Conservation (phyloP, 2,797 vertebrate species). For the Taenioides sp. region DNA sequence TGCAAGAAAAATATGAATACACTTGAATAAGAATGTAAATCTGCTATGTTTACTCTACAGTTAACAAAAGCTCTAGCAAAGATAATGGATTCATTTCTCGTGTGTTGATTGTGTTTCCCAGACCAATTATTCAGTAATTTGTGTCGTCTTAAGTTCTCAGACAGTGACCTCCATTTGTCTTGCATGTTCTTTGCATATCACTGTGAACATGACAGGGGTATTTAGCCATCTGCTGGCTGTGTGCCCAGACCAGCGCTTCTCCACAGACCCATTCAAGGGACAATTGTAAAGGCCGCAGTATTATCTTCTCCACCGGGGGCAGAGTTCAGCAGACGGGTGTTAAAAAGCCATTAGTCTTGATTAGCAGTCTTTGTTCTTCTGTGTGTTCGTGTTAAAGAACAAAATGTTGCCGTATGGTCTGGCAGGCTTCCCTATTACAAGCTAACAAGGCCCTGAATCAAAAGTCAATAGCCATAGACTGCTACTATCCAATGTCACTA, state of each 20-base stretch:
- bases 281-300: slow-evolving; percentile 29
- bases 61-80: background rate
- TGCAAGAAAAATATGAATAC: background rate
- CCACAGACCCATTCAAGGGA: slow-evolving; percentile 43
- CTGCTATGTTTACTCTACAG: background rate
- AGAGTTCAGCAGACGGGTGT: slow-evolving; percentile 18
- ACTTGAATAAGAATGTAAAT: background rate
- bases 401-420: slow-evolving; percentile 32
- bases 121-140: slow-evolving; percentile 59
- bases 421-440: slow-evolving; percentile 12
- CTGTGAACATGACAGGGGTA: slow-evolving; percentile 39
- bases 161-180: background rate
- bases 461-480: slow-evolving; percentile 2
- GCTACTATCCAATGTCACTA: slow-evolving; percentile 8
- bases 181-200: slow-evolving; percentile 26
- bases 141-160: slow-evolving; percentile 21
- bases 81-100: background rate
- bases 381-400: slow-evolving; percentile 25
- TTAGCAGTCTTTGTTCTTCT: slow-evolving; percentile 43
- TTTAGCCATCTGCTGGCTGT: slow-evolving; percentile 41
- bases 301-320: slow-evolving; percentile 46
- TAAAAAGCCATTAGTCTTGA: slow-evolving; percentile 69
- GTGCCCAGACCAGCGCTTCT: slow-evolving; percentile 26
- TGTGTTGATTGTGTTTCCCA: slow-evolving; percentile 46
- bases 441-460: slow-evolving; percentile 6